phyloP scores from a whole-genome alignment of 64 coral and sea anemone genomes.

The Montipora efflorescens region DNA sequence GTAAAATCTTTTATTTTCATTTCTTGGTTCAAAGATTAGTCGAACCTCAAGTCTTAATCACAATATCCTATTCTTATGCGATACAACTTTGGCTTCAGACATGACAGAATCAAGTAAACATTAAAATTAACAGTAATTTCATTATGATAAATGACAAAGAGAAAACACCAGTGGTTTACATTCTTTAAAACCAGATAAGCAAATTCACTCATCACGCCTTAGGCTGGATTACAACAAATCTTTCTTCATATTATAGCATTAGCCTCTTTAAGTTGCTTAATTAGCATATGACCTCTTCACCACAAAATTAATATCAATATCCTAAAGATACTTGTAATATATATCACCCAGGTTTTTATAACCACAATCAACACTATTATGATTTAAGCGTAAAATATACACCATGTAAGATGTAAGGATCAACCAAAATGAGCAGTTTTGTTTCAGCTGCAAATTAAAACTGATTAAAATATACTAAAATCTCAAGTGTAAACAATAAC shows the following conservation, averaged over 20 bases:
- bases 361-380: background rate
- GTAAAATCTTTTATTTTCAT: no score
- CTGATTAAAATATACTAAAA: background rate
- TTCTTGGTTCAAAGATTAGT: no score
- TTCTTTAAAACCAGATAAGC: background rate
- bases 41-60: background rate
- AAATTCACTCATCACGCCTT: background rate
- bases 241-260: background rate
- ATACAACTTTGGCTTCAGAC: background rate
- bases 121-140: background rate
- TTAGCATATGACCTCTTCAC: slow-evolving; percentile 25
- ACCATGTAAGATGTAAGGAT: background rate
- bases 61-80: background rate
- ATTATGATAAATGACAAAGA: background rate
- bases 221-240: background rate
- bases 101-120: background rate
- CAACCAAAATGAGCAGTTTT: background rate
- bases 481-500: background rate
- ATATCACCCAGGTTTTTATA: background rate
- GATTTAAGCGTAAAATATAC: background rate
- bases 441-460: background rate
- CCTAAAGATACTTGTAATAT: background rate
- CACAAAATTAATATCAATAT: slow-evolving; percentile 27
- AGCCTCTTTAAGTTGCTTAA: background rate
- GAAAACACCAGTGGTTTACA: background rate